These are phyloP conservation scores for Drosophila virilis DNA, from an alignment of 1,140 invertebrate genomes.

Conservation along the genomic window DNA sequence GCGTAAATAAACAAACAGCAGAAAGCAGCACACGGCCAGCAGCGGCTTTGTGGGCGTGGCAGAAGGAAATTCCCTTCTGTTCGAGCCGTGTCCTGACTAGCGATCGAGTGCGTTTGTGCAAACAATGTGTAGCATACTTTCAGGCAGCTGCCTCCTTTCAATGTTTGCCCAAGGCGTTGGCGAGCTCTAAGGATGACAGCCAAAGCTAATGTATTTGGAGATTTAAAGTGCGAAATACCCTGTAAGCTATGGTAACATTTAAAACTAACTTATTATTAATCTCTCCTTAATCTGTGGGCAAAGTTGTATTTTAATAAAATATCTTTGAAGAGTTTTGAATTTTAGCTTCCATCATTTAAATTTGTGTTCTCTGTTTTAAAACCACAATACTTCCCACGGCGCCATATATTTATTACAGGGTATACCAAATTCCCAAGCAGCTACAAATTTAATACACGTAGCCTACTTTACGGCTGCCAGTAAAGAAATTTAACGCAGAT, in stretches of 20 bases:
- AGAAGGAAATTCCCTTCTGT: not conserved
- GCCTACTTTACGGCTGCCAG: slow-evolving; percentile 46
- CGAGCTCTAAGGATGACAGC: slow-evolving; percentile 7
- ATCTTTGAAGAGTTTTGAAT: too few species aligned
- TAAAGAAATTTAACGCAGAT: slow-evolving; percentile 55
- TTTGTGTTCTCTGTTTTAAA: too few species aligned
- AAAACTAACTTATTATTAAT: too few species aligned
- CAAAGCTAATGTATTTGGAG: not conserved
- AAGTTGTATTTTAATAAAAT: too few species aligned
- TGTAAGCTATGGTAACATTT: not conserved
- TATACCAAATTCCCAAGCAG: slow-evolving; percentile 17
- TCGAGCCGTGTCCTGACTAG: slow-evolving; percentile 40
- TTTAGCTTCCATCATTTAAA: too few species aligned
- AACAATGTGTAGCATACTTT: slow-evolving; percentile 30
- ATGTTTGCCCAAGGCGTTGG: slow-evolving; percentile 64
- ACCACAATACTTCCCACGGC: too few species aligned
- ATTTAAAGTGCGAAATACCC: not conserved
- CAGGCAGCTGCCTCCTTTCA: slow-evolving; percentile 23
- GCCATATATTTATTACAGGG: not conserved
- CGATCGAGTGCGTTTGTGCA: slow-evolving; percentile 53
- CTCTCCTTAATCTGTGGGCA: too few species aligned
- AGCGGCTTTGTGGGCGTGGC: slow-evolving; percentile 10
- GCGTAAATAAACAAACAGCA: slow-evolving; percentile 77
- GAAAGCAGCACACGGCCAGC: slow-evolving; percentile 25
- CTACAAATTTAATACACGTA: slow-evolving; percentile 56